phyloP scores from a whole-genome alignment of 1,140 invertebrate genomes.

The Eumaeus atala region DNA sequence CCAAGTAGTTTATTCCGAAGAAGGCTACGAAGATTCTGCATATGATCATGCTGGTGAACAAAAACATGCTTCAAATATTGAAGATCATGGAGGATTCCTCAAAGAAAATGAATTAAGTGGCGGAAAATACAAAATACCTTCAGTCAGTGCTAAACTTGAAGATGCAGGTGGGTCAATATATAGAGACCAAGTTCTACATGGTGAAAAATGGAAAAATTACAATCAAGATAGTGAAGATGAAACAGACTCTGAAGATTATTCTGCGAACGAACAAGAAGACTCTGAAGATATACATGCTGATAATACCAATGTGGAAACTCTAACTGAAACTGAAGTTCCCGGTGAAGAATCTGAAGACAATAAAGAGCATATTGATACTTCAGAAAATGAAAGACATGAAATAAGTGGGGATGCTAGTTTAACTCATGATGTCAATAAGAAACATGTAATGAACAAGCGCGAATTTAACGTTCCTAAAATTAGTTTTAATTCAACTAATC shows the following conservation, averaged over 20 bases:
- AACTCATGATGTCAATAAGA: not conserved
- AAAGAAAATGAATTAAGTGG: conserved; percentile 54
- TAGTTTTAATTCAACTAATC: conserved; percentile 42
- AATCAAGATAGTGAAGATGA: conserved; percentile 48
- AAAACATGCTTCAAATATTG: conserved; percentile 78
- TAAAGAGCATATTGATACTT: not conserved
- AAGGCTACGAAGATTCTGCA: conserved; percentile 84
- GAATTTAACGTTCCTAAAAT: conserved; percentile 45
- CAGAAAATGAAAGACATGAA: no score
- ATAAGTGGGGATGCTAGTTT: no score
- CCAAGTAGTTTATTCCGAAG: conserved; percentile 84
- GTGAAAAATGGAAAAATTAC: conserved; percentile 53
- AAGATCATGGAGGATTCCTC: conserved; percentile 60
- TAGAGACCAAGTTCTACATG: conserved; percentile 42
- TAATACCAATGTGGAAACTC: not conserved
- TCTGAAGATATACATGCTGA: conserved; percentile 21
- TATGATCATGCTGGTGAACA: conserved; percentile 85
- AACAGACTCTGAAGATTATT: conserved; percentile 45
- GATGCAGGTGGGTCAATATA: conserved; percentile 45
- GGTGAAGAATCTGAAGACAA: not conserved
- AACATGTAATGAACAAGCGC: conserved; percentile 46
- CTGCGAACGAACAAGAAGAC: conserved; percentile 42
- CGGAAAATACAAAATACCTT: conserved; percentile 59
- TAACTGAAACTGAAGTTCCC: not conserved
- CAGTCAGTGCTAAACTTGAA: conserved; percentile 36